These are phyloP conservation scores for Saxidomus purpurata DNA, from an alignment of 1,140 invertebrate genomes.

Conservation along the genomic window DNA sequence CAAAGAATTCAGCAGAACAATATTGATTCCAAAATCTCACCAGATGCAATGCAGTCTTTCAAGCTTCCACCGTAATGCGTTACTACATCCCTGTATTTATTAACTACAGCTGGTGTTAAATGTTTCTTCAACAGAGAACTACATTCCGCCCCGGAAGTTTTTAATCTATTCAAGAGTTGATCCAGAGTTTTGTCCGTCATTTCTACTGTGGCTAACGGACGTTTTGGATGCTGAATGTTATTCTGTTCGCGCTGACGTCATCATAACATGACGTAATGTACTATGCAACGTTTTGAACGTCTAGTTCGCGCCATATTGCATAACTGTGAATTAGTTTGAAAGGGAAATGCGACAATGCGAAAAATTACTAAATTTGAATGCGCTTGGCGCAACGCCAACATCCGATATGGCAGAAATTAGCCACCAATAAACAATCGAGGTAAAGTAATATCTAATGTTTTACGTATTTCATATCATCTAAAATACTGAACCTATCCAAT, in stretches of 20 bases:
- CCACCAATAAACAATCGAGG: too few species aligned
- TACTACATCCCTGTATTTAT: constrained; percentile 76
- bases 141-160: constrained; percentile 62
- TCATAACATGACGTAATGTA: not conserved
- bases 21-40: too few species aligned
- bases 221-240: not conserved
- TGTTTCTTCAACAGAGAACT: constrained; percentile 78
- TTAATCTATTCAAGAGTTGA: constrained; percentile 35
- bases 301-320: not conserved
- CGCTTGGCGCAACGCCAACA: too few species aligned
- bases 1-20: too few species aligned
- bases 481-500: too few species aligned
- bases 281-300: not conserved
- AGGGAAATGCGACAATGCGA: too few species aligned
- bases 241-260: not conserved
- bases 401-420: too few species aligned
- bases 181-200: not conserved
- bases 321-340: too few species aligned
- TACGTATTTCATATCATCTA: too few species aligned
- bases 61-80: constrained; percentile 79
- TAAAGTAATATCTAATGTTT: too few species aligned
- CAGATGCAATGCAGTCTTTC: constrained; percentile 79
- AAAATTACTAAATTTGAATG: too few species aligned
- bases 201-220: not conserved
- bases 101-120: constrained; percentile 74